phyloP scores from a whole-genome alignment of 1,140 invertebrate genomes.

The Saccostrea cuccullata region DNA sequence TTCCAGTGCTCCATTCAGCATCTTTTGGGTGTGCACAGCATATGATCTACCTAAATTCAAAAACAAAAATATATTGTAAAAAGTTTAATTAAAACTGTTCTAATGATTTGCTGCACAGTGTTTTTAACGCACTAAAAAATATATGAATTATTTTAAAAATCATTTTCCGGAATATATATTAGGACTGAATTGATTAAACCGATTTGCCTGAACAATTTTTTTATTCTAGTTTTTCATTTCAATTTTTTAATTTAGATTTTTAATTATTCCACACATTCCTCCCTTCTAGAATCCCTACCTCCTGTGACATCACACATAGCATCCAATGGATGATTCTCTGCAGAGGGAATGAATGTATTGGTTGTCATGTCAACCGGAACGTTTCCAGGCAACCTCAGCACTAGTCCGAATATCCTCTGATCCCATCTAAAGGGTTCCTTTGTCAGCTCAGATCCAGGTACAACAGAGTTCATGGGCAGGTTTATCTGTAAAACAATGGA shows the following conservation, averaged over 20 bases:
- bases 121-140: too few species aligned
- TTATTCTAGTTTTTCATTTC: too few species aligned
- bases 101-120: too few species aligned
- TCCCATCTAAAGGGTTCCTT: constrained; percentile 99
- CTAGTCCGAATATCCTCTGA: constrained; percentile 96
- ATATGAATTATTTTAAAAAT: too few species aligned
- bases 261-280: too few species aligned
- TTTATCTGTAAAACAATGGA: constrained; percentile 84
- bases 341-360: constrained; percentile 80
- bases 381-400: constrained; percentile 89
- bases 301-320: constrained; percentile 99
- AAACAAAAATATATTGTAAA: too few species aligned
- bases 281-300: constrained; percentile 84
- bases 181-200: too few species aligned
- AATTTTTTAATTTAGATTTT: too few species aligned
- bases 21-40: constrained; percentile 95
- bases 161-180: too few species aligned
- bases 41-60: constrained; percentile 90
- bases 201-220: too few species aligned
- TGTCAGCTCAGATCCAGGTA: constrained; percentile 97
- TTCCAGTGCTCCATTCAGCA: constrained; percentile 97
- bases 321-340: constrained; percentile 95
- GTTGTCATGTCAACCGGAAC: constrained; percentile 70
- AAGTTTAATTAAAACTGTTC: too few species aligned
- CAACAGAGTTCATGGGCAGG: constrained; percentile 93